These are phyloP conservation scores for Troides oblongomaculatus DNA, from an alignment of 2,888 invertebrate species.

Conservation along the genomic window DNA sequence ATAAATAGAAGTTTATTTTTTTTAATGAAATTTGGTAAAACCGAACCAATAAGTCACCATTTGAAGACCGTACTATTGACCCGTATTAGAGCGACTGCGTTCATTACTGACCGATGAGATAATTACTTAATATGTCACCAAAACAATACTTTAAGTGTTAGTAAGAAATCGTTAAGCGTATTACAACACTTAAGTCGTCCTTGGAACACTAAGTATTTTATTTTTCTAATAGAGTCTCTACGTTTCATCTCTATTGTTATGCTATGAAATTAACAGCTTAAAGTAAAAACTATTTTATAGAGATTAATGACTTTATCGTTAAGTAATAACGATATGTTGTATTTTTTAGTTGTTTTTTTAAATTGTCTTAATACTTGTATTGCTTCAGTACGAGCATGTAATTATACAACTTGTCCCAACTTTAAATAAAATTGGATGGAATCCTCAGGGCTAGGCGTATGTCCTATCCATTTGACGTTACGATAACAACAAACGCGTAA, in stretches of 20 bases:
- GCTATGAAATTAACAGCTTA: too few relatives aligned
- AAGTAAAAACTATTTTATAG: too few relatives aligned
- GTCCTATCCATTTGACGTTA: conserved; percentile 54
- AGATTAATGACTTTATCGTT: too few relatives aligned
- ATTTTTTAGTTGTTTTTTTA: too few relatives aligned
- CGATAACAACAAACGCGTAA: conserved; percentile 51
- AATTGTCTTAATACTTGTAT: too few relatives aligned
- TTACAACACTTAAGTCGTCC: conserved; percentile 41
- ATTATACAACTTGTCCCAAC: not conserved
- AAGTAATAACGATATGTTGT: too few relatives aligned
- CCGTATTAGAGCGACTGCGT: conserved; percentile 11
- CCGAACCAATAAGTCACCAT: not conserved
- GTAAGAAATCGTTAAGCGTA: conserved; percentile 45
- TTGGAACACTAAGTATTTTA: conserved; percentile 4
- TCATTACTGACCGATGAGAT: conserved; percentile 22
- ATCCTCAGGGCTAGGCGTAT: conserved; percentile 31
- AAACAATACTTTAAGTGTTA: conserved; percentile 26
- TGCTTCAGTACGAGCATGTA: too few relatives aligned
- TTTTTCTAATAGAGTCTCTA: too few relatives aligned
- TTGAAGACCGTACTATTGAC: conserved; percentile 3
- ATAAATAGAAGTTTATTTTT: too few relatives aligned
- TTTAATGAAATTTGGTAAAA: too few relatives aligned
- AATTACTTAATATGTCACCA: conserved; percentile 33
- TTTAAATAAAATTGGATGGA: not conserved
- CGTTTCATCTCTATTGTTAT: too few relatives aligned